These are phyloP conservation scores for Diaprepes abbreviatus DNA, from an alignment of 2,888 invertebrate genomes.

Conservation along the genomic window DNA sequence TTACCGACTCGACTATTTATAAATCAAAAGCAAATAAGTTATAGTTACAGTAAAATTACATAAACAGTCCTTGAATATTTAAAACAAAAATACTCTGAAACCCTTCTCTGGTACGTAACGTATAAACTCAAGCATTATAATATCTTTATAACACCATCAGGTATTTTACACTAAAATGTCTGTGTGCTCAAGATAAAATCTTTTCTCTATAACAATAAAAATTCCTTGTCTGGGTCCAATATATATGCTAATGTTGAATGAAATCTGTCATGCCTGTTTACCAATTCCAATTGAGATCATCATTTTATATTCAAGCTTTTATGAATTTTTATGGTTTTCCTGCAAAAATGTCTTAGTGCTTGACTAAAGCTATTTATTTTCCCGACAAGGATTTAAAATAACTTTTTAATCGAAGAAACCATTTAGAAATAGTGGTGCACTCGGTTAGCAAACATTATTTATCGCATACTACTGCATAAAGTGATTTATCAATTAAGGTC, in stretches of 20 bases:
- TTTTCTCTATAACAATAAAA: constrained; percentile 20
- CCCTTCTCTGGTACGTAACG: too few relatives aligned
- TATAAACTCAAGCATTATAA: too few relatives aligned
- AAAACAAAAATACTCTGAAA: too few relatives aligned
- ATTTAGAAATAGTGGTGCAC: constrained; percentile 9
- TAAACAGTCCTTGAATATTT: too few relatives aligned
- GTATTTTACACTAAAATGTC: not conserved
- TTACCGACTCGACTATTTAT: too few relatives aligned
- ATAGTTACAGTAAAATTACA: too few relatives aligned
- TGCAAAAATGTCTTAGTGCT: constrained; percentile 36
- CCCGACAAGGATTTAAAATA: not conserved
- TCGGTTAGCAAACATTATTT: too few relatives aligned
- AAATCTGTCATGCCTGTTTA: constrained; percentile 55
- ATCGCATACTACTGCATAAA: too few relatives aligned
- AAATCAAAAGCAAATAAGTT: too few relatives aligned
- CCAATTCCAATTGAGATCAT: constrained; percentile 49
- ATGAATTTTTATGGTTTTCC: constrained; percentile 32
- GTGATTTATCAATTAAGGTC: too few relatives aligned
- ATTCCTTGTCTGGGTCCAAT: constrained; percentile 49
- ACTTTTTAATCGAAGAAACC: constrained; percentile 12
- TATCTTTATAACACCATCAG: not conserved
- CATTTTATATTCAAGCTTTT: constrained; percentile 43
- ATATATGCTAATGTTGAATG: constrained; percentile 56
- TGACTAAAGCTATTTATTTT: constrained; percentile 6
- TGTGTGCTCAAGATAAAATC: constrained; percentile 7